A percentile compares a stretch with the other conserved stretches of the same genome.
Evolutionary conservation across 1,140 invertebrate genomes (phyloP).

Genomic region (Zaprionus africanus): DNA sequence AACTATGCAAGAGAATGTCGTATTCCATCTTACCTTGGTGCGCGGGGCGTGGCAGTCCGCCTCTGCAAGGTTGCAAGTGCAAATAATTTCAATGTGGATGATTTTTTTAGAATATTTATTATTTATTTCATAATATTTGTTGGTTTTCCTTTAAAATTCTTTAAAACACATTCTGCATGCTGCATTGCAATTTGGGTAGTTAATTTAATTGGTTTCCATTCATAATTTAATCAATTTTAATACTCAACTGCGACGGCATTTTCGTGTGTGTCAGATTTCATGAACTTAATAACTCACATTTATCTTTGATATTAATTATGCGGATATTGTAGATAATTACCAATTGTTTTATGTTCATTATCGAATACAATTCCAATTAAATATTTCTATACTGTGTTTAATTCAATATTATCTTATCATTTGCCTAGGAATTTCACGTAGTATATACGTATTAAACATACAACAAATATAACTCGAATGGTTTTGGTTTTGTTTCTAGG

Average conservation of each 20-base stretch:
- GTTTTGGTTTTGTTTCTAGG: constrained; percentile 17
- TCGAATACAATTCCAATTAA: constrained; percentile 10
- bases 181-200: constrained; percentile 27
- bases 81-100: constrained; percentile 5
- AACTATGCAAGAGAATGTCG: background rate
- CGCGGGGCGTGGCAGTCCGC: background rate
- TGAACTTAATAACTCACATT: constrained; percentile 35
- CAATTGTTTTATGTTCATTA: constrained; percentile 27
- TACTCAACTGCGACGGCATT: constrained; percentile 55
- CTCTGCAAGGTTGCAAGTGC: background rate
- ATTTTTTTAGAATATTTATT: constrained; percentile 53
- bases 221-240: constrained; percentile 39
- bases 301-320: constrained; percentile 33
- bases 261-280: constrained; percentile 13
- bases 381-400: constrained; percentile 9
- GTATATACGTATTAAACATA: constrained; percentile 18
- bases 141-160: constrained; percentile 37
- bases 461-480: constrained; percentile 32
- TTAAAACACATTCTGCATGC: constrained; percentile 52
- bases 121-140: constrained; percentile 55
- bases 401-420: background rate
- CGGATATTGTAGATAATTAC: constrained; percentile 25
- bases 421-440: constrained; percentile 13
- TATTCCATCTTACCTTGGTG: constrained; percentile 6
- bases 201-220: constrained; percentile 32